Base-by-base conservation (phyloP, 2,797 vertebrate genomes). In the Dermochelys coriacea region DNA sequence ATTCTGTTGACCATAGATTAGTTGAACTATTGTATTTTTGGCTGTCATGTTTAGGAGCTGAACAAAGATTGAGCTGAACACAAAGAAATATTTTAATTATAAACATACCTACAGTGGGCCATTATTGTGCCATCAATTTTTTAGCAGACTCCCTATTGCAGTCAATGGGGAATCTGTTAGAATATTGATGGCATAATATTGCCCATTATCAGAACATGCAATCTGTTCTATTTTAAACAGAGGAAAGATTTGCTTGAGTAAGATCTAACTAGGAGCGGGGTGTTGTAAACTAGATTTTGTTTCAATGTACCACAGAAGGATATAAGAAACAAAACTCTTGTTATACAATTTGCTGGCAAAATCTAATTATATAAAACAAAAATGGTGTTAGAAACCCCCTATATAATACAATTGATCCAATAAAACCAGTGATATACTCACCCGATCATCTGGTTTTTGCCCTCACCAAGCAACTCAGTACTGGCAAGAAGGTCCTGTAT, bases 171-270 rank as follows among this genome's bases (percentile, higher is more conserved):
- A 85, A 96, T 95, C 96, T 97, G 90, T 93, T 97, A 96, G 97
- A 98, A 97, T 97, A 98, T 97, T 97, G 94, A 98, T 97, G 93
- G 83, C 95, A 97, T 96, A 96, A 97, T 96, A 95, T 95, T 85
- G 90, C 85, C 90, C 82, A 93, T 95, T 97, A 95, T 75, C 88
- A 95, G 87, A 50, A 80, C 91, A 89, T 61, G 86, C 12, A 54
- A 90, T 84, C 85, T 93, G 91, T 88, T 96, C 94, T 97, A 93
- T 96, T 96, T 97, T 93, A 96, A 96, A 95, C 47, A 91, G 41
- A 97, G 94, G 96, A 90, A 96, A 96, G 83, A 95, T 96, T 96
- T 96, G 82, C 93, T 94, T 96, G 68, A 93, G 80, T 54, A 96
- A 78, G 90, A 96, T 94, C 90, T 74, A 95, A 41, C 41, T 45